Conservation (phyloP, 2,888 invertebrate genomes). For the Alloscopus bannaensis region DNA sequence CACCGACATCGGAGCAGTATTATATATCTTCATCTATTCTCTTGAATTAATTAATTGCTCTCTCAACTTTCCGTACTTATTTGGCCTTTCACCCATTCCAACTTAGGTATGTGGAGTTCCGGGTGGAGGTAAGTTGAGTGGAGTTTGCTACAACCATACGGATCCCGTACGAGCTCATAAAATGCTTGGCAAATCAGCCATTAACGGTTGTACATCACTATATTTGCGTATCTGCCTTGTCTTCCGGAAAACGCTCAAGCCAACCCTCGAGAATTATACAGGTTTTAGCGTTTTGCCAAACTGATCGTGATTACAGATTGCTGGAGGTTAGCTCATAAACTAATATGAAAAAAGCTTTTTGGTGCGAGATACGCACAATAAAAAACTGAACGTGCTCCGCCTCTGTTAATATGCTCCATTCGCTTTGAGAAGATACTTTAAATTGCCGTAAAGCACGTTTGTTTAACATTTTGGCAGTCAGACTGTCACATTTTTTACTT, state of each 20-base stretch:
- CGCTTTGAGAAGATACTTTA: not conserved
- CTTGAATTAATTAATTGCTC: constrained; percentile 15
- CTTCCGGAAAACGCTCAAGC: not conserved
- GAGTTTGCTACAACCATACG: not conserved
- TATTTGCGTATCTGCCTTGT: not conserved
- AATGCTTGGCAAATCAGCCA: not conserved
- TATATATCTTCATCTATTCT: constrained; percentile 13
- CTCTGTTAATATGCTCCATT: not conserved
- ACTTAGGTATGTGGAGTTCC: not conserved
- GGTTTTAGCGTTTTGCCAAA: too few species aligned
- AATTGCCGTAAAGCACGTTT: not conserved
- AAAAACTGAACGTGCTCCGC: too few species aligned
- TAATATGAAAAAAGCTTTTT: too few species aligned
- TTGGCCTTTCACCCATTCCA: not conserved
- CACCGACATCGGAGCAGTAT: not conserved
- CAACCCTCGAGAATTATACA: too few species aligned
- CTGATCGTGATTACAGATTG: too few species aligned
- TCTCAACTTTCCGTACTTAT: not conserved
- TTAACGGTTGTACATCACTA: not conserved
- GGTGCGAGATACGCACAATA: too few species aligned
- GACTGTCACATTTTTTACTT: not conserved
- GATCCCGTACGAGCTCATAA: not conserved
- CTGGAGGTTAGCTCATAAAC: too few species aligned
- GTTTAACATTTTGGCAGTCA: not conserved
- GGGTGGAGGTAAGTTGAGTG: not conserved